Conservation (phyloP, 2,888 invertebrate species). For the Acrobasis consociella region DNA sequence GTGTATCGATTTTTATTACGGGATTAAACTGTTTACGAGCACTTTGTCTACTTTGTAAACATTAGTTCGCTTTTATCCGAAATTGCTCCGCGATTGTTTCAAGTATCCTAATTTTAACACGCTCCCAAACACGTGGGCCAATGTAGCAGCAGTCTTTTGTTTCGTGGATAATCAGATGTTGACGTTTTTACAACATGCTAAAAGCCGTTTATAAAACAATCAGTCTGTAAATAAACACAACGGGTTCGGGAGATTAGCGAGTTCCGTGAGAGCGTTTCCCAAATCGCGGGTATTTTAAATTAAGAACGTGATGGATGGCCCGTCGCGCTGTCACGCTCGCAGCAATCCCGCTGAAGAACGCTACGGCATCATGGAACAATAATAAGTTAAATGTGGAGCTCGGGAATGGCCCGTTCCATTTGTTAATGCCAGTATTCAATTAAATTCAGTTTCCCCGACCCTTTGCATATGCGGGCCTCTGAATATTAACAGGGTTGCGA, state of each 20-base stretch:
- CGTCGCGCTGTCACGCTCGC: conserved; percentile 66
- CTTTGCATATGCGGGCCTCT: conserved; percentile 67
- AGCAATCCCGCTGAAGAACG: conserved; percentile 61
- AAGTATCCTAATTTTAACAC: conserved; percentile 55
- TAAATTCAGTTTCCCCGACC: conserved; percentile 75
- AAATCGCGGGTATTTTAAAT: conserved; percentile 79
- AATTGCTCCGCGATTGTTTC: conserved; percentile 54
- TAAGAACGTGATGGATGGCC: conserved; percentile 79
- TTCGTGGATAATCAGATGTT: conserved; percentile 41
- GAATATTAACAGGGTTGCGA: conserved; percentile 67
- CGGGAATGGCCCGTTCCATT: conserved; percentile 75
- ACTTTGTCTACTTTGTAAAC: conserved; percentile 71
- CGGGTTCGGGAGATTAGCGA: conserved; percentile 70
- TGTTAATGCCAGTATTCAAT: conserved; percentile 81
- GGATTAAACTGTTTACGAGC: conserved; percentile 76
- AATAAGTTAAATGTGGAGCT: conserved; percentile 79
- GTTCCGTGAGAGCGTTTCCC: conserved; percentile 62
- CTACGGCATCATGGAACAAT: conserved; percentile 71
- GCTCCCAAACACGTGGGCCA: conserved; percentile 46
- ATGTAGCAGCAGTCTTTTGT: conserved; percentile 46
- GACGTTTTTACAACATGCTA: conserved; percentile 57
- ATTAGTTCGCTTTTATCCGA: conserved; percentile 55
- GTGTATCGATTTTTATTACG: conserved; percentile 76
- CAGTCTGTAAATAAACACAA: conserved; percentile 62
- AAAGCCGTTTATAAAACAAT: conserved; percentile 59